These are phyloP conservation scores for Percopsis transmontana DNA, from an alignment of 2,113 vertebrate species.

Conservation along the genomic window DNA sequence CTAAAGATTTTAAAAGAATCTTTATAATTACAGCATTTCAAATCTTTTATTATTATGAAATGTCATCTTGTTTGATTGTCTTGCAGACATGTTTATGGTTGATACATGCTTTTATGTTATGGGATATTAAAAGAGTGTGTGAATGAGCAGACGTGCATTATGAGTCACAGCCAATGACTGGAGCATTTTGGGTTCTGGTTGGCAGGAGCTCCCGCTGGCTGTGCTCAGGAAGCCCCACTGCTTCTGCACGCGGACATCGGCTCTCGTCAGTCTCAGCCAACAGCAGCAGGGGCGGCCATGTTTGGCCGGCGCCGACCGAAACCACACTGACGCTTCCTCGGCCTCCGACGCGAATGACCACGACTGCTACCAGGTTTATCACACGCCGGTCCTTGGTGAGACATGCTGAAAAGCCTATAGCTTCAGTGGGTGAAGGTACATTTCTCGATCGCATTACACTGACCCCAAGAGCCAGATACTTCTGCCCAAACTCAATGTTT, in stretches of 20 bases:
- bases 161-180: slow-evolving; percentile 4
- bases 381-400: slow-evolving; percentile 92
- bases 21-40: too few relatives aligned
- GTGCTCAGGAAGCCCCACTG: slow-evolving; percentile 81
- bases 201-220: slow-evolving; percentile 90
- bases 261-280: slow-evolving; percentile 76
- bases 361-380: slow-evolving; percentile 84
- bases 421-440: not conserved
- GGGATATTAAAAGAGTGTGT: too few relatives aligned
- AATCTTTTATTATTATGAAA: too few relatives aligned
- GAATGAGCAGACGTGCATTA: not conserved
- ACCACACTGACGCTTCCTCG: not conserved
- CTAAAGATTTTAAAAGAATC: too few relatives aligned
- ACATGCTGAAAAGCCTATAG: not conserved
- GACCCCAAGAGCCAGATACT: too few relatives aligned
- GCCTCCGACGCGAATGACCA: slow-evolving; percentile 11
- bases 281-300: slow-evolving; percentile 72
- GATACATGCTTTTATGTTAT: too few relatives aligned
- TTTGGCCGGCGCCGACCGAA: slow-evolving; percentile 35
- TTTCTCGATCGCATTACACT: not conserved
- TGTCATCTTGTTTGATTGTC: too few relatives aligned
- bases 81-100: too few relatives aligned
- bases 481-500: too few relatives aligned
- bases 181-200: slow-evolving; percentile 27
- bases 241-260: slow-evolving; percentile 84